These are phyloP conservation scores for Scomber japonicus DNA, from an alignment of 2,113 vertebrate species.

Conservation along the genomic window DNA sequence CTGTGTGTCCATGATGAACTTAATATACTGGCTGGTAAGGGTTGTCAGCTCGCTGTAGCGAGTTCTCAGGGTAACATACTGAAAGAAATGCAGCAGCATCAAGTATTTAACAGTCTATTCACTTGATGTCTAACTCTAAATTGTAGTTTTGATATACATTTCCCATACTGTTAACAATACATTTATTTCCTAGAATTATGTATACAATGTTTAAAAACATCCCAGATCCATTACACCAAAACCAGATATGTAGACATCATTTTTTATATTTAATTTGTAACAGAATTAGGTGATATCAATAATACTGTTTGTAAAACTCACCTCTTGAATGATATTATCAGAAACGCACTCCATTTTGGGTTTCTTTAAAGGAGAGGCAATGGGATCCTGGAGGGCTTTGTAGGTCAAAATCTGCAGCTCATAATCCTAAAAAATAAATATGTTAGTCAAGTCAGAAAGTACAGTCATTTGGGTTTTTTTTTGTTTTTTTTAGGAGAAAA, in stretches of 20 bases:
- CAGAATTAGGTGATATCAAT: neutral
- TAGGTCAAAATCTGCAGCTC: conserved; percentile 95
- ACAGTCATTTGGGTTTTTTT: fast-evolving
- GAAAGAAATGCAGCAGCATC: conserved; percentile 39
- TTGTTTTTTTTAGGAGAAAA: neutral
- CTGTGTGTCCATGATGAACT: conserved; percentile 91
- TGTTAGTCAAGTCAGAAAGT: no score
- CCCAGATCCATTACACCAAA: neutral
- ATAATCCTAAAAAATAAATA: conserved; percentile 87
- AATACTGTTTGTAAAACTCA: neutral
- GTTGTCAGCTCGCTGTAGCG: conserved; percentile 95
- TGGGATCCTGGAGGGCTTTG: conserved; percentile 92
- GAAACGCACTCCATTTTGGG: conserved; percentile 92
- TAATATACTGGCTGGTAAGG: conserved; percentile 93
- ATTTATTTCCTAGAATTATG: neutral
- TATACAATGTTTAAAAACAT: neutral
- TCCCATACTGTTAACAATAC: neutral
- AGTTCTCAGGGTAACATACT: conserved; percentile 94
- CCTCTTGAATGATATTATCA: conserved; percentile 94
- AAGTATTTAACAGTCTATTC: neutral
- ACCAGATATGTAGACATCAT: no score
- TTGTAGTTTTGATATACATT: no score
- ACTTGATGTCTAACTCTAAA: neutral
- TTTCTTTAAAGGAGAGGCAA: conserved; percentile 93
- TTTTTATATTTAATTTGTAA: neutral